Evolutionary conservation across 2,113 vertebrate species (phyloP).

Genomic region (Pimephales promelas): DNA sequence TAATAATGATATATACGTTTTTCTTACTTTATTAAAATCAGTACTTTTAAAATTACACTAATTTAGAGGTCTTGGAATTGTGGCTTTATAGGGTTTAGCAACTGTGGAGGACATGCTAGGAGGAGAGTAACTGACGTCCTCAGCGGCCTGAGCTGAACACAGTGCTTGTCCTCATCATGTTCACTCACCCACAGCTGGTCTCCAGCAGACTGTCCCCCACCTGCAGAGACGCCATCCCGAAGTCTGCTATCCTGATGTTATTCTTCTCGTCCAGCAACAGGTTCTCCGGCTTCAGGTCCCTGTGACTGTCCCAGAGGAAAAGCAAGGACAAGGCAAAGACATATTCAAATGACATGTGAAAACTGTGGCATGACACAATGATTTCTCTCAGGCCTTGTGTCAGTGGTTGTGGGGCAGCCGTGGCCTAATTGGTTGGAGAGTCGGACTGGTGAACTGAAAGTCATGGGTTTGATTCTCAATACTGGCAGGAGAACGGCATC

Average conservation of each 20-base stretch:
- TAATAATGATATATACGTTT: too few relatives aligned
- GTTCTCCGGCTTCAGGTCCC: constrained; percentile 60
- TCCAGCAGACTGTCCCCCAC: constrained; percentile 61
- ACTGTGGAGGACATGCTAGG: too few relatives aligned
- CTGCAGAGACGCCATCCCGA: constrained; percentile 60
- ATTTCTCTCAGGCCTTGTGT: too few relatives aligned
- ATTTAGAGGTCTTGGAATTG: too few relatives aligned
- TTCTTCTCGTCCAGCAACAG: constrained; percentile 60
- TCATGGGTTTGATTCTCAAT: too few relatives aligned
- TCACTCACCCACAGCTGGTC: constrained; percentile 60
- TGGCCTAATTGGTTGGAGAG: too few relatives aligned
- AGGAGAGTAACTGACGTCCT: too few relatives aligned
- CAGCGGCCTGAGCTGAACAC: not conserved
- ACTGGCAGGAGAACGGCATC: too few relatives aligned
- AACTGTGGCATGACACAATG: not conserved
- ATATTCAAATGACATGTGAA: not conserved
- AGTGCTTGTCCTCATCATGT: not conserved
- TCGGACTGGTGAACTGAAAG: too few relatives aligned
- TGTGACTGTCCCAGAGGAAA: constrained; percentile 38
- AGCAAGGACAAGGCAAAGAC: not conserved
- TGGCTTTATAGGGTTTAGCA: too few relatives aligned
- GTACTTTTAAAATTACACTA: too few relatives aligned
- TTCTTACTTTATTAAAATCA: too few relatives aligned
- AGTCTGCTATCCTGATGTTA: constrained; percentile 61
- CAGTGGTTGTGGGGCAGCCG: not conserved